Evolutionary conservation across 2,113 vertebrate genomes (phyloP).

Genomic region (Lycocorax pyrrhopterus): DNA sequence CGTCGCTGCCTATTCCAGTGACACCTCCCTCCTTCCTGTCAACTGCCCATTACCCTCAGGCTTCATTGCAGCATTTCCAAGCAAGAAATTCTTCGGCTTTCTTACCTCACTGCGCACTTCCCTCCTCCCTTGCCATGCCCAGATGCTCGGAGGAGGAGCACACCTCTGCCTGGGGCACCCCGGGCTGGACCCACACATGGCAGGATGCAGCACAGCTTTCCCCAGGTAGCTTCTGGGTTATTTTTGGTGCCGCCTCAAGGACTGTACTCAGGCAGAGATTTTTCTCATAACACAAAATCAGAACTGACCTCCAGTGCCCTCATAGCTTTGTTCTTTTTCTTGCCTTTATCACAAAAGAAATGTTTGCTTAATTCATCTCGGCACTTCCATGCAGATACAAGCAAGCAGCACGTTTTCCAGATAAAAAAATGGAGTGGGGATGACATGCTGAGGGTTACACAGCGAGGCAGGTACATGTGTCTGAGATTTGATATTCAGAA

Average conservation of each 20-base stretch:
- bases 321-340: background rate
- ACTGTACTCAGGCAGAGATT: background rate
- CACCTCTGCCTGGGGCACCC: background rate
- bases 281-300: background rate
- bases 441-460: background rate
- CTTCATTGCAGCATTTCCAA: background rate
- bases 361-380: background rate
- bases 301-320: background rate
- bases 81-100: background rate
- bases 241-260: background rate
- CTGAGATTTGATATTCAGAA: background rate
- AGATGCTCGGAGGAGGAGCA: background rate
- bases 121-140: background rate
- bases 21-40: conserved; percentile 6
- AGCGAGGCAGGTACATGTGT: fast-evolving
- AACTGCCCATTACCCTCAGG: background rate
- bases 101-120: background rate
- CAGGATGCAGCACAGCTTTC: background rate
- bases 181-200: fast-evolving
- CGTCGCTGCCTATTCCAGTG: background rate
- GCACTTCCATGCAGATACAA: background rate
- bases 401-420: background rate
- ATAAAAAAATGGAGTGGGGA: background rate
- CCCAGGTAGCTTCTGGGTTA: background rate
- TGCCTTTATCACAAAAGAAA: background rate